Percentiles rank a stretch among this genome's conserved stretches.
These are phyloP conservation scores for Serilophus lunatus DNA, from an alignment of 2,113 vertebrate species.

Conservation along the genomic window DNA sequence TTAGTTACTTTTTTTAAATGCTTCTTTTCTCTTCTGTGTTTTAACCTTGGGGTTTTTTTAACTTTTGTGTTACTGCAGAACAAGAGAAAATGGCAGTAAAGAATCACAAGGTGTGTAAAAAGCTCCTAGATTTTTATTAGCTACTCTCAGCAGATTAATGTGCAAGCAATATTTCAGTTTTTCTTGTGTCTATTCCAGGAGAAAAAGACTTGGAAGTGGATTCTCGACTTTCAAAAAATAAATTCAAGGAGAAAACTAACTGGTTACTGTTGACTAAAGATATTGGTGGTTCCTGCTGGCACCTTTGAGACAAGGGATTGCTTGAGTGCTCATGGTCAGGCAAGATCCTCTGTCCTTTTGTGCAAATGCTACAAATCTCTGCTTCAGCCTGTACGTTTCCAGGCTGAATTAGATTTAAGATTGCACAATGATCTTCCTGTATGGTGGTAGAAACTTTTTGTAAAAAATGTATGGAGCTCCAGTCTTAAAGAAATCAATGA, in stretches of 20 bases:
- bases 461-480: rapidly evolving
- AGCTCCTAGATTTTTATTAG: neutral
- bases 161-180: neutral
- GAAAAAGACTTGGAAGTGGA: neutral
- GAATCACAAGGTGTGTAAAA: neutral
- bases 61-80: neutral
- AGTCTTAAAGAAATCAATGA: rapidly evolving
- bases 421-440: neutral
- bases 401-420: neutral
- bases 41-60: neutral
- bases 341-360: neutral
- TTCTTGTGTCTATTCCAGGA: neutral
- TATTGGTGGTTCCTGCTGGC: no score
- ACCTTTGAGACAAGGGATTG: no score
- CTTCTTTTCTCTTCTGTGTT: neutral
- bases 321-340: neutral
- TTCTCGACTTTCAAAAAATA: neutral
- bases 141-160: neutral
- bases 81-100: neutral
- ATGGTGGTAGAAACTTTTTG: neutral
- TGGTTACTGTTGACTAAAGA: neutral
- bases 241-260: neutral
- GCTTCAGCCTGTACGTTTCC: neutral
- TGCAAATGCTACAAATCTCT: neutral
- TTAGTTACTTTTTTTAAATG: neutral